Evolutionary conservation across 2,113 vertebrate species (phyloP).

Genomic region (Rhea pennata): DNA sequence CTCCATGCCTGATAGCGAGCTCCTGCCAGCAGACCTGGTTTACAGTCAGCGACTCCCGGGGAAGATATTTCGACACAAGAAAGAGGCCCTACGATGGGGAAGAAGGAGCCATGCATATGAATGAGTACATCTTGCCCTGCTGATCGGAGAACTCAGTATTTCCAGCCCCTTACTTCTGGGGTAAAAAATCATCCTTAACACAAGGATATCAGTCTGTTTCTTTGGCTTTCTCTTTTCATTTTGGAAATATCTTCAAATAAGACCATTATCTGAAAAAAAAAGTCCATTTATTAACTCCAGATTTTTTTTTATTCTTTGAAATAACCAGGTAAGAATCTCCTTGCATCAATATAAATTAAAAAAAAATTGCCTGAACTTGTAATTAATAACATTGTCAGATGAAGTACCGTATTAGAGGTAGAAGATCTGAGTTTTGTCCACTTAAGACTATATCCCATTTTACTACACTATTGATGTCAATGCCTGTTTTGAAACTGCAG

Average conservation of each 20-base stretch:
- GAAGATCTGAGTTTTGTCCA: not conserved
- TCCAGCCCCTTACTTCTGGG: not conserved
- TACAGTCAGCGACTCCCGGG: not conserved
- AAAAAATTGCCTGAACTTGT: not conserved
- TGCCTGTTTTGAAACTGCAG: not conserved
- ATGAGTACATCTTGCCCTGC: not conserved
- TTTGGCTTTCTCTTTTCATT: not conserved
- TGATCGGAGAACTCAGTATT: not conserved
- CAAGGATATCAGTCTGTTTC: not conserved
- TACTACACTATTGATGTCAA: not conserved
- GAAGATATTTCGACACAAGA: constrained; percentile 9
- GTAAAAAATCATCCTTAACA: not conserved
- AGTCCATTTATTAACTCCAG: not conserved
- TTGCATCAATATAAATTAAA: not conserved
- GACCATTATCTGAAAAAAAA: not conserved
- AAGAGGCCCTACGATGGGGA: not conserved
- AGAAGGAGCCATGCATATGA: constrained; percentile 3
- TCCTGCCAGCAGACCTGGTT: constrained; percentile 33
- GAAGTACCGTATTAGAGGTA: not conserved
- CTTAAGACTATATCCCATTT: not conserved
- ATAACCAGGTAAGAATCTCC: not conserved
- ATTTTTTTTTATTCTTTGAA: not conserved
- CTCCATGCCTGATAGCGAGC: not conserved
- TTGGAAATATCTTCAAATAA: not conserved
- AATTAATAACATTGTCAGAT: not conserved